Evolutionary conservation across 2,888 invertebrate species (phyloP).

Genomic region (Teleiodes luculella): DNA sequence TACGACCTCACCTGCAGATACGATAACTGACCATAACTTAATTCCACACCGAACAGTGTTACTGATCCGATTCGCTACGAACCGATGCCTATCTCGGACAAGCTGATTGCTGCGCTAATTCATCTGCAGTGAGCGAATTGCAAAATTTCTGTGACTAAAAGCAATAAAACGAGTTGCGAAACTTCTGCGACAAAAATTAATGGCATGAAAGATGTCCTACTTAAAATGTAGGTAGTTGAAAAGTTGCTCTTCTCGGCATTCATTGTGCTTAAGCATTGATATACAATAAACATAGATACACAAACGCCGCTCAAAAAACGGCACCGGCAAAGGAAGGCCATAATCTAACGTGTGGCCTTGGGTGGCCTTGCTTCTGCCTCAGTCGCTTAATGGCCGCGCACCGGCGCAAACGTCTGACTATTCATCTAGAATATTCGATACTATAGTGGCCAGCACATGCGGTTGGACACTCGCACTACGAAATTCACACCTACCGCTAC

Average conservation of each 20-base stretch:
- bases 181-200: conserved; percentile 10
- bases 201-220: not conserved
- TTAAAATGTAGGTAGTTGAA: not conserved
- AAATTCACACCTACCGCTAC: no score
- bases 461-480: no score
- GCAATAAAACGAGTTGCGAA: not conserved
- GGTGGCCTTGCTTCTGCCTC: no score
- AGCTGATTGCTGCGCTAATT: not conserved
- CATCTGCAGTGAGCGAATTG: not conserved
- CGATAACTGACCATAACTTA: conserved; percentile 42
- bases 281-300: no score
- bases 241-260: not conserved
- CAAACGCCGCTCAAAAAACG: no score
- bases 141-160: conserved; percentile 2
- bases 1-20: conserved; percentile 44
- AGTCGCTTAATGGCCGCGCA: no score
- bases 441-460: no score
- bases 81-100: not conserved
- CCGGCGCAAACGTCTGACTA: no score
- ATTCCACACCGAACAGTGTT: conserved; percentile 22
- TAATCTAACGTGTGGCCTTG: no score
- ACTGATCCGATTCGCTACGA: not conserved
- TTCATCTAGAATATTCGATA: no score
- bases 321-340: no score
- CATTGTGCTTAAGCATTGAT: not conserved